A percentile compares a stretch with the other conserved stretches of the same genome.
These are phyloP conservation scores for Cavia aperea DNA, from an alignment of 2,113 vertebrate genomes.

Conservation along the genomic window DNA sequence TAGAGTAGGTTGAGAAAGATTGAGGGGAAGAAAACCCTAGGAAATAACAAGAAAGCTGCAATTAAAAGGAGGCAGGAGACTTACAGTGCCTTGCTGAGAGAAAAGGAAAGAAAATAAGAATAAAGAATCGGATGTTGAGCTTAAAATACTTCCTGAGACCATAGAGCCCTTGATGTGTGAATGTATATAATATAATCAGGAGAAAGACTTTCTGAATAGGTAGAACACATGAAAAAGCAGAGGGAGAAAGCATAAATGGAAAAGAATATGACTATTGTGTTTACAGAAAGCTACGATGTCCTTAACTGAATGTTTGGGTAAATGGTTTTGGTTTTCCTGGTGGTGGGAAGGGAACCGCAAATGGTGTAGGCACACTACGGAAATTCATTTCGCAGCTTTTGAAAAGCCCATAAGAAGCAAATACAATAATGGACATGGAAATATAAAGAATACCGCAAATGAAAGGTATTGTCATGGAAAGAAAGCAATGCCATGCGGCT, in stretches of 20 bases:
- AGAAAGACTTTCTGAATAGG: background rate
- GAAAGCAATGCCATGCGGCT: background rate
- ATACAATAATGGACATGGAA: conserved; percentile 21
- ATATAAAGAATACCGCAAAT: conserved; percentile 23
- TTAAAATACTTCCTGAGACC: conserved; percentile 28
- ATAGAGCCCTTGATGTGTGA: background rate
- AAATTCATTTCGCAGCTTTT: conserved; percentile 37
- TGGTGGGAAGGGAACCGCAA: background rate
- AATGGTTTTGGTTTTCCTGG: conserved; percentile 37
- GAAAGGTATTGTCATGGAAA: conserved; percentile 18
- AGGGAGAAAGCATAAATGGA: background rate
- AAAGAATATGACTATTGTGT: conserved; percentile 9
- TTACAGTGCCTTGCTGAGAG: background rate
- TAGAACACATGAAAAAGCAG: background rate
- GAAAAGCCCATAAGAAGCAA: conserved; percentile 37
- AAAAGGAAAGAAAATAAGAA: conserved; percentile 33
- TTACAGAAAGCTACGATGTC: background rate
- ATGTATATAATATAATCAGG: background rate
- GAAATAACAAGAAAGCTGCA: background rate
- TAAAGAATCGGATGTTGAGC: background rate
- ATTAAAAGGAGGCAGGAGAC: background rate
- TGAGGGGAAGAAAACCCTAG: background rate
- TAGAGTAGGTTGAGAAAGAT: background rate
- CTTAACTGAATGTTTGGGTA: conserved; percentile 38
- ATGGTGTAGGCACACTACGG: background rate